phyloP scores from a whole-genome alignment of 2,797 vertebrate genomes.

The Arctocebus calabarensis region DNA sequence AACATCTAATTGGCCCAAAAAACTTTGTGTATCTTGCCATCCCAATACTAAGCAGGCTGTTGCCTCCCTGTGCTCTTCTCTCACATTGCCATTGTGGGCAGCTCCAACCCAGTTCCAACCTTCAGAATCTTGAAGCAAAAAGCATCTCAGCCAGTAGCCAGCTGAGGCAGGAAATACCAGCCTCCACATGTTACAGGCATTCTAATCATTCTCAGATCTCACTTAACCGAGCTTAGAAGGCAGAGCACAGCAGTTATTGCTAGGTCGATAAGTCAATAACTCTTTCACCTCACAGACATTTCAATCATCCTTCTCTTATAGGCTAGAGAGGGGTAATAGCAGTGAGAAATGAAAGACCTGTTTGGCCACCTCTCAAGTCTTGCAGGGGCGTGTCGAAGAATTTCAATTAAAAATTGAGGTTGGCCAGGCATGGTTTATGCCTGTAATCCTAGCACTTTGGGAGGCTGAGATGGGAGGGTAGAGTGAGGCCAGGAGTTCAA shows the following conservation, averaged over 20 bases:
- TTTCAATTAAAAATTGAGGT: not conserved
- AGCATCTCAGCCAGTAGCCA: not conserved
- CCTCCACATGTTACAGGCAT: not conserved
- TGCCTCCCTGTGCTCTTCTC: not conserved
- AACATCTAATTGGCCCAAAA: not conserved
- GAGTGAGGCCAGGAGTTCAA: not conserved
- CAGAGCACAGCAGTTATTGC: not conserved
- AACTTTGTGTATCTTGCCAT: not conserved
- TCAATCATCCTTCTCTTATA: not conserved
- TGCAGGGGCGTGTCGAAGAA: not conserved
- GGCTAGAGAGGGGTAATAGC: not conserved
- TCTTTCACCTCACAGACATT: not conserved
- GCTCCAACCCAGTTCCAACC: not conserved
- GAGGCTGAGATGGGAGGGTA: not conserved
- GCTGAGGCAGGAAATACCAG: not conserved
- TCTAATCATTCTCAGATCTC: not conserved
- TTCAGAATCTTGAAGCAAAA: not conserved
- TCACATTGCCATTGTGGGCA: not conserved
- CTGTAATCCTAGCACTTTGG: not conserved
- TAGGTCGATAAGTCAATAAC: not conserved
- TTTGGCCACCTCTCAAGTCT: not conserved
- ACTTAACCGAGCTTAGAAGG: not conserved
- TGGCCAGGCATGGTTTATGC: not conserved
- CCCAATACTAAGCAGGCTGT: not conserved
- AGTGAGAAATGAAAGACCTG: not conserved